phyloP scores from a whole-genome alignment of 2,113 vertebrate species.

The Periophthalmus modestus region DNA sequence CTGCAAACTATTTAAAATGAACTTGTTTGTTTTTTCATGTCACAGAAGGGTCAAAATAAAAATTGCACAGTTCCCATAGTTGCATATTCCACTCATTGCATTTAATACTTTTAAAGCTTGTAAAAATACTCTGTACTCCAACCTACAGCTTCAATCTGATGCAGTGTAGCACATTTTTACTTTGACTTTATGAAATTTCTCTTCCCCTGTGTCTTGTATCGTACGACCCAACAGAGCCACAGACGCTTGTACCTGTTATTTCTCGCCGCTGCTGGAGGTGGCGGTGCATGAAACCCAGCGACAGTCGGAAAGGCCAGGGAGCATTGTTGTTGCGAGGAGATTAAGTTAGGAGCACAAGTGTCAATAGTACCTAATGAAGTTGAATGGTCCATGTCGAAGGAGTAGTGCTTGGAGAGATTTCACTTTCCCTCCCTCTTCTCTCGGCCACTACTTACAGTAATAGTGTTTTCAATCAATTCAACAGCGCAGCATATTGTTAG shows the following conservation, averaged over 20 bases:
- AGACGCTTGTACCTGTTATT: slow-evolving; percentile 9
- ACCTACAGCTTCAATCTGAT: neutral
- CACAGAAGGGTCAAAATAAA: too few relatives aligned
- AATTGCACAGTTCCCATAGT: too few relatives aligned
- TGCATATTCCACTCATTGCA: too few relatives aligned
- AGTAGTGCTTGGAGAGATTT: slow-evolving; percentile 31
- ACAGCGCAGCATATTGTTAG: neutral
- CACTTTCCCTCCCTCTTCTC: slow-evolving; percentile 38
- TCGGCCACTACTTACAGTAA: slow-evolving; percentile 16
- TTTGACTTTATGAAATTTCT: neutral
- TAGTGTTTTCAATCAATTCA: neutral
- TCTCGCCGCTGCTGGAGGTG: slow-evolving; percentile 38
- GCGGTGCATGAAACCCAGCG: slow-evolving; percentile 49
- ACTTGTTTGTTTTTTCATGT: too few relatives aligned
- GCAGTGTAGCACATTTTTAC: neutral
- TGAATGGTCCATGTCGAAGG: slow-evolving; percentile 58
- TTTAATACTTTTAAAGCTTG: too few relatives aligned
- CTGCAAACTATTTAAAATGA: too few relatives aligned
- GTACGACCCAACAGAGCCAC: neutral
- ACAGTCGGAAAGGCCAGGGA: slow-evolving; percentile 59
- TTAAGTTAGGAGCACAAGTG: slow-evolving; percentile 58
- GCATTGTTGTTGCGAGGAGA: slow-evolving; percentile 48
- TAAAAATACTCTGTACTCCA: neutral
- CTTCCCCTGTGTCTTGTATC: neutral
- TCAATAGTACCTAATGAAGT: slow-evolving; percentile 69